Conservation (phyloP, 2,888 invertebrate species). For the Thecocarcelia acutangulata region DNA sequence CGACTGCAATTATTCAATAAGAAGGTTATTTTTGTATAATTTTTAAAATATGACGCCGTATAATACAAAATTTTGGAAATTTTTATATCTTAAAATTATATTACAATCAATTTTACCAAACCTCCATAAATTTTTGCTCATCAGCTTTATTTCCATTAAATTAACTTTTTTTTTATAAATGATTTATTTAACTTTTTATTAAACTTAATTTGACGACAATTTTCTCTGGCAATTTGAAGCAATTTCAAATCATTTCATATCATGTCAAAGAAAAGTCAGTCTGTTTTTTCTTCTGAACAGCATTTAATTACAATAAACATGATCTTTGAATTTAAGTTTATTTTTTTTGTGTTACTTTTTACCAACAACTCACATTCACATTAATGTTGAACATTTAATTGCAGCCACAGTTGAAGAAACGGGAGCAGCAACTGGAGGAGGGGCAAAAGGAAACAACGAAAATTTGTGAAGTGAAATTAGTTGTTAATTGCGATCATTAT, state of each 20-base stretch:
- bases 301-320: slow-evolving; percentile 53
- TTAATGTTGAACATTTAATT: slow-evolving; percentile 50
- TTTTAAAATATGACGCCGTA: too few species aligned
- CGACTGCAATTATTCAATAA: too few species aligned
- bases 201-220: slow-evolving; percentile 23
- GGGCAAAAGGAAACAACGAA: slow-evolving; percentile 25
- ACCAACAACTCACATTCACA: slow-evolving; percentile 12
- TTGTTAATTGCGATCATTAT: slow-evolving; percentile 67
- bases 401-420: slow-evolving; percentile 27
- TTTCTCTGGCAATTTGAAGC: slow-evolving; percentile 44
- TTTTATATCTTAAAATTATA: too few species aligned
- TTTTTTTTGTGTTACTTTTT: neutral
- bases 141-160: slow-evolving; percentile 17
- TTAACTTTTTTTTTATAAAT: neutral
- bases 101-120: neutral
- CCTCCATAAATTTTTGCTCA: neutral
- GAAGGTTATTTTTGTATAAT: too few species aligned
- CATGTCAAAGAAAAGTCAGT: slow-evolving; percentile 59
- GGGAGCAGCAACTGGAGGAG: slow-evolving; percentile 40
- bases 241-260: slow-evolving; percentile 48
- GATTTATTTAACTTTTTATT: slow-evolving; percentile 3
- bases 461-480: slow-evolving; percentile 63
- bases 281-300: slow-evolving; percentile 36
- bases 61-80: too few species aligned
- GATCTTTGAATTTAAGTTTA: slow-evolving; percentile 27